Evolutionary conservation across 2,888 invertebrate species (phyloP), one percentile per base, ranked within the genome.

Genomic region (Argyra leucocephala): DNA sequence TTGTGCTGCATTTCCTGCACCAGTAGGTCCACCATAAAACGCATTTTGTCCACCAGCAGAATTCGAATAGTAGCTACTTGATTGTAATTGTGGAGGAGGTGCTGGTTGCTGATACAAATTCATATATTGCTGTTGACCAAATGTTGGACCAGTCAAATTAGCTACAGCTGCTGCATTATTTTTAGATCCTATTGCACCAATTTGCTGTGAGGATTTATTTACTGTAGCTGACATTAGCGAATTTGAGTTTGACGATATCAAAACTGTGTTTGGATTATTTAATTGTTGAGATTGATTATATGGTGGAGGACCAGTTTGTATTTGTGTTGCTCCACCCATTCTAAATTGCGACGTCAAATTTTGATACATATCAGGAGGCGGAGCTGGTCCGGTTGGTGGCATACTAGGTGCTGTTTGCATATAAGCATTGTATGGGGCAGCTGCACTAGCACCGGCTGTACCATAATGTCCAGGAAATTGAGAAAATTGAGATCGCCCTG

Each of bases 151-250:
- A 9, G 72, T 69, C n/a, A 69, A 67, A 9, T 75, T 72, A 22
- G 74, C 74, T 66, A 76, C 76, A 1, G 75, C 74, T 0, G 76
- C 73, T 59, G 73, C 73, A 63, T 74, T 74, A 48, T 74, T 74
- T 67, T 80, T 80, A 12, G 80, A 78, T 61, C 92, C 91, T 71
- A 93, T 92, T 66, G 92, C 91, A 69, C 91, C 91, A 71, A 92
- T 89, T 73, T 88, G 87, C 78, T 91, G 91, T 68, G 87, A 85
- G 57, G 89, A 86, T 18, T 90, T 89, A 76, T 73, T 92, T 64
- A 92, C 91, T 67, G 89, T 89, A 57, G 91, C 88, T 6, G 93
- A 91, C 92, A 93, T 93, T 71, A 93, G 83, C 48, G 90, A 90
- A 79, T 92, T 93, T 67, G 92, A 90, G 66, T 90, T 89, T 69